These are phyloP conservation scores for Zosterops borbonicus DNA, from an alignment of 2,113 vertebrate species.

Conservation along the genomic window DNA sequence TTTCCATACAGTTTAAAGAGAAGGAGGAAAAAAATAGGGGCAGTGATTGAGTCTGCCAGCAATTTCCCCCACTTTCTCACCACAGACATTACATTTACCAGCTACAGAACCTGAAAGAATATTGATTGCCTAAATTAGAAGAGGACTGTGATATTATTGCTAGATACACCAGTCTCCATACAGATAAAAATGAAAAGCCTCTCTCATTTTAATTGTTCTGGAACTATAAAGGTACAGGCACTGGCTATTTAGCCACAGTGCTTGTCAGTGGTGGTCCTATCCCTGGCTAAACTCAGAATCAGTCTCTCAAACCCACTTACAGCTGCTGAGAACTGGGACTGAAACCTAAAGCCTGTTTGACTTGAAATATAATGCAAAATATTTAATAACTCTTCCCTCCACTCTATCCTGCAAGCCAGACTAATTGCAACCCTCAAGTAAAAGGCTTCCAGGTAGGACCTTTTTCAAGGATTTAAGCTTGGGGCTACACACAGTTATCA, in stretches of 20 bases:
- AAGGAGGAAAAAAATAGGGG: background rate
- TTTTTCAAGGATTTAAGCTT: background rate
- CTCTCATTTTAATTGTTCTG: background rate
- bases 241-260: background rate
- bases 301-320: background rate
- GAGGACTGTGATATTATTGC: background rate
- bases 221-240: background rate
- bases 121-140: background rate
- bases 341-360: background rate
- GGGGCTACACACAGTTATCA: background rate
- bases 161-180: background rate
- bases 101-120: background rate
- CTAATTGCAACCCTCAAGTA: background rate
- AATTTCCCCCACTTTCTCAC: background rate
- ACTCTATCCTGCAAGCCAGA: background rate
- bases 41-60: background rate
- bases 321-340: background rate
- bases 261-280: background rate
- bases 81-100: background rate
- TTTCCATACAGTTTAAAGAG: background rate
- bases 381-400: background rate
- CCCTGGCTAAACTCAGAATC: background rate
- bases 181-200: background rate
- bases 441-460: background rate
- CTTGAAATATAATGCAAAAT: background rate